These are phyloP conservation scores for Phalacrocorax brasilianus DNA, from an alignment of 2,113 vertebrate genomes.

Conservation along the genomic window DNA sequence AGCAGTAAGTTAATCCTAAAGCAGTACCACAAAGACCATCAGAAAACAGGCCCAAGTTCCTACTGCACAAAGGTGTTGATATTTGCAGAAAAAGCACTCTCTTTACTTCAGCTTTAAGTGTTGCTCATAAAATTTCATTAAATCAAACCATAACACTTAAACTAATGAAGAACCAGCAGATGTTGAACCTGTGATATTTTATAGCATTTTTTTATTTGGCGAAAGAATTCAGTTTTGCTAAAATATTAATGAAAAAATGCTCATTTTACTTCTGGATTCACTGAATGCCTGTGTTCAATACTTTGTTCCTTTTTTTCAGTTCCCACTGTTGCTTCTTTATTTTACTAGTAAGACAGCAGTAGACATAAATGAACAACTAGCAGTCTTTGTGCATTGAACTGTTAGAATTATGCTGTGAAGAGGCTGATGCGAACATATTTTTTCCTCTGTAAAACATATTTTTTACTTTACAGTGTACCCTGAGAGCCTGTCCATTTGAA, in stretches of 20 bases:
- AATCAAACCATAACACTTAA: neutral
- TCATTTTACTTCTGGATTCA: conserved; percentile 7
- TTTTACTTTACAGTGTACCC: neutral
- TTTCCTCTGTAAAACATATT: neutral
- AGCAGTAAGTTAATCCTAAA: neutral
- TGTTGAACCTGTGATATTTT: neutral
- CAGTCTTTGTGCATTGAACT: neutral
- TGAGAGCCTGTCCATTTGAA: neutral
- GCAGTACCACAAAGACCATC: neutral
- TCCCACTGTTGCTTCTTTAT: neutral
- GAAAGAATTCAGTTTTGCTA: conserved; percentile 1
- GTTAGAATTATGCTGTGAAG: neutral
- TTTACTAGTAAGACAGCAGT: neutral
- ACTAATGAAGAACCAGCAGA: conserved; percentile 36
- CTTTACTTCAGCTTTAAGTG: neutral
- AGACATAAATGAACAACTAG: neutral
- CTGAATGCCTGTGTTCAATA: neutral
- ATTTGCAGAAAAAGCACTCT: neutral
- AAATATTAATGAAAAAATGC: conserved; percentile 26
- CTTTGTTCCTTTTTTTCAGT: neutral
- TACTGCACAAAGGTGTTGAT: neutral
- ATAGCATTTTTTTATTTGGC: neutral
- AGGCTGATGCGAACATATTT: neutral
- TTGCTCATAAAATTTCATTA: neutral
- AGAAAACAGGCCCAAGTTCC: neutral